Base-by-base conservation (phyloP, 2,797 vertebrate species). In the Phrynocephalus guinanensis region DNA sequence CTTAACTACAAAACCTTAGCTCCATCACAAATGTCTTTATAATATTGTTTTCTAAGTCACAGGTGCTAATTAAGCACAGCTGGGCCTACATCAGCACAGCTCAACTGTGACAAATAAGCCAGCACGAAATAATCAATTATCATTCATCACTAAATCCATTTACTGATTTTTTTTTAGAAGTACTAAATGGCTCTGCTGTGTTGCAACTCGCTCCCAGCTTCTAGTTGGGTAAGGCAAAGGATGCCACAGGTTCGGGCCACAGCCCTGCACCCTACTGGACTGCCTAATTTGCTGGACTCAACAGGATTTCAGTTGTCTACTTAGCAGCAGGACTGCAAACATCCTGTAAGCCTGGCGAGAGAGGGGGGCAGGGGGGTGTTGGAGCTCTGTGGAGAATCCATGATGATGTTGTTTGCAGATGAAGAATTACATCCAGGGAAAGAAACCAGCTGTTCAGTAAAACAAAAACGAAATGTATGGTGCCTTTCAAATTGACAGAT, bases 91-190 rank as follows among this genome's bases (percentile, higher is more conserved):
- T 91, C 82, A 86, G 84, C 86, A 82, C 79, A 90, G 56, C 30
- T 86, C 86, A 93, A 92, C 38, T 60, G 83, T 86, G 94, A 93
- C 80, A 3, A 94, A 92, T 93, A 94, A 93, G 85, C 86, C 87
- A 91, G 90, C 91, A 93, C 93, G 83, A 92, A 93, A 93, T 92
- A 95, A 94, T 94, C 94, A 90, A 94, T 90, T 90, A 91, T 79
- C 78, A 90, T 93, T 95, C 92, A 94, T 94, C 88, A 89, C 91
- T 90, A 93, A 90, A 93, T 90, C 92, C 87, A 88, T 85, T 82
- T 80, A 92, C 92, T 86, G 86, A 94, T 92, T 93, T 93, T 44
- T 38, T 44, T 44, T 92, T 73, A 77, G 83, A 90, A 89, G 90
- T 84, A 71, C 66, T 95, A 90, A 93, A 88, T 50, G 78, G 88